Base-by-base conservation (phyloP, 1,140 invertebrate genomes). In the Drosophila parvula region DNA sequence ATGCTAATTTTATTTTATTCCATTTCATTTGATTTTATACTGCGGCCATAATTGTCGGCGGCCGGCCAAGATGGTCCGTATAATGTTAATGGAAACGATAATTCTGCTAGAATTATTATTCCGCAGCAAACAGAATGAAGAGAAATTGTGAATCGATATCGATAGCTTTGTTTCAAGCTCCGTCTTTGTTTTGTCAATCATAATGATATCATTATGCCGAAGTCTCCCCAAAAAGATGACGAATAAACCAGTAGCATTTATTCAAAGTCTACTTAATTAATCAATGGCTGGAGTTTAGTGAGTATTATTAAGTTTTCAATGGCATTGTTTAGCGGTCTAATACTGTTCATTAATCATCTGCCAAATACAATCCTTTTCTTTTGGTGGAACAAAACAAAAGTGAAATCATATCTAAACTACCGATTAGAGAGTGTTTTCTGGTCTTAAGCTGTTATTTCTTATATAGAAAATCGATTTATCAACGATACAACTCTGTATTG, bases 1-100 rank as follows among this genome's bases (percentile, higher is more conserved):
- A 76, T 67, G 73, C 53, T 71, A 71, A 71, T 71, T 70, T 70
- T 28, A 71, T 58, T 69, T 68, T 32, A 44, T 67, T 44, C 38
- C 11, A 57, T 41, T 32, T 41, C 18, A 28, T 41, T 28, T 58
- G 27, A 59, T 44, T 43, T 58, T 43, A n/a, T 40, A n/a, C 44
- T 30, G 65, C 43, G 10, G 51, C 56, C 47, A 41, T 65, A 71
- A 71, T 71, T 70, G 67, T 70, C 44, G 34, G 22, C 43, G 43
- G 30, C 38, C 48, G 3, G 62, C 57, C 32, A 61, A 60, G 56
- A 61, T 43, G n/a, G 8, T 14, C 41, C 40, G 32, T 64, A 67
- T 47, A 32, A 43, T 47, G 47, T 28, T 43, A 63, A 43, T 60
- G 55, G 55, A 43, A 60, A 60, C 38, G 30, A 60, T 60, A 61